These are phyloP conservation scores for Silvanus unidentatus DNA, from an alignment of 2,888 invertebrate genomes.

Conservation along the genomic window DNA sequence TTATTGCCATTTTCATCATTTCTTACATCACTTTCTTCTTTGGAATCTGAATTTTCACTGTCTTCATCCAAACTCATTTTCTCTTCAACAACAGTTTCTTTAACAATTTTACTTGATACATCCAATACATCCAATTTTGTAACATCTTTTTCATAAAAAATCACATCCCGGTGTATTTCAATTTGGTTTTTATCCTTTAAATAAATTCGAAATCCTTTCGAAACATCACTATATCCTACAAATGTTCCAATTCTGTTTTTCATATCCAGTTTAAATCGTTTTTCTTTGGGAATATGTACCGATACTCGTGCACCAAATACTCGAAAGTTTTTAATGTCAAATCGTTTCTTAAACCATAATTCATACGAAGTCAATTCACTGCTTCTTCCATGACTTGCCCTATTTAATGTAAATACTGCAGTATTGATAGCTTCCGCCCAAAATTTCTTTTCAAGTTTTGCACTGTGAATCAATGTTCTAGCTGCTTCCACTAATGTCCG, in stretches of 20 bases:
- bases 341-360: slow-evolving; percentile 33
- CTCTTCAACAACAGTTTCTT: slow-evolving; percentile 8
- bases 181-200: slow-evolving; percentile 17
- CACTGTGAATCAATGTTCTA: slow-evolving; percentile 14
- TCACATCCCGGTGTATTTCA: slow-evolving; percentile 17
- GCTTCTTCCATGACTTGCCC: slow-evolving; percentile 16
- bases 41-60: background rate
- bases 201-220: slow-evolving; percentile 19
- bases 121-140: too few species aligned
- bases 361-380: slow-evolving; percentile 33
- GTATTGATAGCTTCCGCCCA: slow-evolving; percentile 36
- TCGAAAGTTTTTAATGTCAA: slow-evolving; percentile 30
- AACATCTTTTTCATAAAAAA: slow-evolving; percentile 8
- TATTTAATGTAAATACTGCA: slow-evolving; percentile 20
- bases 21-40: background rate
- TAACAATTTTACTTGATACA: too few species aligned
- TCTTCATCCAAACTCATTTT: slow-evolving; percentile 3
- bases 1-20: too few species aligned
- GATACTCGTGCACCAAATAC: slow-evolving; percentile 36
- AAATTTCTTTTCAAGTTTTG: slow-evolving; percentile 12
- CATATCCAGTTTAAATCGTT: slow-evolving; percentile 31
- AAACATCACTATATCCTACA: slow-evolving; percentile 35
- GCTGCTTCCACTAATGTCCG: slow-evolving; percentile 31
- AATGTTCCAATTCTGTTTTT: slow-evolving; percentile 33
- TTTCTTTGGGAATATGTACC: slow-evolving; percentile 36